Evolutionary conservation across 2,888 invertebrate species (phyloP), one percentile per base, ranked within the genome.

Genomic region (Synanthedon formicaeformis): DNA sequence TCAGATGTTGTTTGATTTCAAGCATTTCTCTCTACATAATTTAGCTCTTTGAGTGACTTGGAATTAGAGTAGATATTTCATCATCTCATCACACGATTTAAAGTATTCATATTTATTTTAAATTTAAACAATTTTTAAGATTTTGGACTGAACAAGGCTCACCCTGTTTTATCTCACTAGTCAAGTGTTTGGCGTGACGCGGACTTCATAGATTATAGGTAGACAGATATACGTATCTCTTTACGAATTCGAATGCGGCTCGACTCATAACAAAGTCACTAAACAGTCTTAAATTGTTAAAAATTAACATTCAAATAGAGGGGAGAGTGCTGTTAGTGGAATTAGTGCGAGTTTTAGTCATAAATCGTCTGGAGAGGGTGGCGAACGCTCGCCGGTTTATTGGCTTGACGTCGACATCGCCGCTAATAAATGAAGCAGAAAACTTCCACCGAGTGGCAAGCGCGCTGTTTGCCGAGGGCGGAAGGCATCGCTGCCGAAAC

Each of bases 351-450:
- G 76, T 80, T 79, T 73, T 70, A 69, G 73, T 75, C 80, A 79
- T 86, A 84, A 86, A 86, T 85, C 80, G 84, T 81, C 80, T 80
- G 70, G 74, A 75, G 77, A 77, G 81, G 80, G 81, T 76, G 79
- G 75, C 72, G 73, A 74, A 71, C 64, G 62, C 67, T 69, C 71
- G 74, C 61, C 77, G 72, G 73, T 81, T 80, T 84, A 82, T 84
- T 82, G 79, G 81, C 78, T 75, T 60, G 67, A 67, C 73, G 77
- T 77, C 79, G 79, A 79, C 84, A 78, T 79, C 75, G 75, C 78
- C 68, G 75, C 79, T 85, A 82, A 85, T 82, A 85, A 85, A 86
- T 84, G 85, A 84, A 86, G 78, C 82, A 80, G 85, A 83, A 82
- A 85, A 84, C 81, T 85, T 83, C 76, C 73, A 79, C 77, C 71